Conservation (phyloP, 2,888 invertebrate species). For the Scelioninae gen. 2 region DNA sequence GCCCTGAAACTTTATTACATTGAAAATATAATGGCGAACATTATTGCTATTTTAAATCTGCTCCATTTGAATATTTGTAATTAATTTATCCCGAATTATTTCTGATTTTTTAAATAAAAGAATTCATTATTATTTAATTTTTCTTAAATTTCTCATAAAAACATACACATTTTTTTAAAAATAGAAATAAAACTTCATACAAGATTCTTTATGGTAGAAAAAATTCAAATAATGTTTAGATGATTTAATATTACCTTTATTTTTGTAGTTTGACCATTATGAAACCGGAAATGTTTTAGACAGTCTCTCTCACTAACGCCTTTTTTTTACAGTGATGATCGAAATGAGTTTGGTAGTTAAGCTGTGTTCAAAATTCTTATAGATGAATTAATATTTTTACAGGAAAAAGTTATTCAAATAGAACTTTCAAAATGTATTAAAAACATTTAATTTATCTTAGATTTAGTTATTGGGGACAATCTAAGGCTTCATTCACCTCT, state of each 20-base stretch:
- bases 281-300: slow-evolving; percentile 47
- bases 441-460: slow-evolving; percentile 24
- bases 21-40: slow-evolving; percentile 3
- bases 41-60: slow-evolving; percentile 22
- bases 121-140: too few species aligned
- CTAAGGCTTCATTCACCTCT: slow-evolving; percentile 9
- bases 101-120: too few species aligned
- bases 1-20: slow-evolving; percentile 21
- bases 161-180: too few species aligned
- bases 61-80: slow-evolving; percentile 33
- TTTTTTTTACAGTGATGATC: slow-evolving; percentile 45
- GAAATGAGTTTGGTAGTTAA: slow-evolving; percentile 34
- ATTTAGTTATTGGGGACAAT: slow-evolving; percentile 23
- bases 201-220: slow-evolving; percentile 19
- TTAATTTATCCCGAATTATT: too few species aligned
- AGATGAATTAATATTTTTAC: slow-evolving; percentile 51
- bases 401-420: slow-evolving; percentile 48
- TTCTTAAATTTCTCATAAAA: too few species aligned
- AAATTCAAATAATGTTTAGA: background rate
- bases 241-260: slow-evolving; percentile 23
- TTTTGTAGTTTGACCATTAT: slow-evolving; percentile 42
- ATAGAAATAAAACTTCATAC: slow-evolving; percentile 37
- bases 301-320: slow-evolving; percentile 35
- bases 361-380: slow-evolving; percentile 41
- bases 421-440: background rate